These are phyloP conservation scores for Chamaetylas fuelleborni DNA, from an alignment of 2,113 vertebrate species.

Conservation along the genomic window DNA sequence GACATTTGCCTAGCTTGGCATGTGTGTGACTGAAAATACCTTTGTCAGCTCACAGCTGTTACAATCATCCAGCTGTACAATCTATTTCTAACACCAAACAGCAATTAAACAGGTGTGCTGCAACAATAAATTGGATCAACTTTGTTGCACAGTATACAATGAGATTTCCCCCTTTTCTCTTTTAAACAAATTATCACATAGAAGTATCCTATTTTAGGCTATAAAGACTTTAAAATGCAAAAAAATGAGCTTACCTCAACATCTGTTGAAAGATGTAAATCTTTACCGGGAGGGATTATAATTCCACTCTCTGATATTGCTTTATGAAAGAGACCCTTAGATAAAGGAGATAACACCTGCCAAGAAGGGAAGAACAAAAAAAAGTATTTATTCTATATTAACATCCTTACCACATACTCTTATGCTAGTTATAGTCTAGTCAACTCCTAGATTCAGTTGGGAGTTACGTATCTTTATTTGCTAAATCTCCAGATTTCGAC, in stretches of 20 bases:
- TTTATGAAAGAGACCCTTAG: constrained; percentile 55
- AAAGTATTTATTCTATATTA: neutral
- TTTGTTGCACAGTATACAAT: neutral
- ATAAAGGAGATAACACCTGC: constrained; percentile 54
- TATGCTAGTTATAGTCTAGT: neutral
- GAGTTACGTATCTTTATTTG: neutral
- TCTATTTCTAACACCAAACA: neutral
- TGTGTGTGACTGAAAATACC: neutral
- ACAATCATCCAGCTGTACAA: neutral
- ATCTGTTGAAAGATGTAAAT: neutral
- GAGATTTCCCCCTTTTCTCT: neutral
- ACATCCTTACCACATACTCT: neutral
- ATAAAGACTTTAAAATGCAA: neutral
- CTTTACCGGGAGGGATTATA: neutral
- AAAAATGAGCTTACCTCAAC: neutral
- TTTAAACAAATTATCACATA: neutral
- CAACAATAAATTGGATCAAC: neutral
- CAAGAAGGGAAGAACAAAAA: neutral
- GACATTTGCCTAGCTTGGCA: neutral
- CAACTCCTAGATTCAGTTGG: neutral
- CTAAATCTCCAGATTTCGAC: neutral
- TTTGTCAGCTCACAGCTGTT: neutral
- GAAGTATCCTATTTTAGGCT: neutral
- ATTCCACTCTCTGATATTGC: constrained; percentile 56
- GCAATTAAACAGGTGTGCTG: neutral